A percentile compares a stretch with the other conserved stretches of the same genome.
Evolutionary conservation across 1,140 invertebrate genomes (phyloP).

Genomic region (Pachyrhynchus sulphureomaculatus): DNA sequence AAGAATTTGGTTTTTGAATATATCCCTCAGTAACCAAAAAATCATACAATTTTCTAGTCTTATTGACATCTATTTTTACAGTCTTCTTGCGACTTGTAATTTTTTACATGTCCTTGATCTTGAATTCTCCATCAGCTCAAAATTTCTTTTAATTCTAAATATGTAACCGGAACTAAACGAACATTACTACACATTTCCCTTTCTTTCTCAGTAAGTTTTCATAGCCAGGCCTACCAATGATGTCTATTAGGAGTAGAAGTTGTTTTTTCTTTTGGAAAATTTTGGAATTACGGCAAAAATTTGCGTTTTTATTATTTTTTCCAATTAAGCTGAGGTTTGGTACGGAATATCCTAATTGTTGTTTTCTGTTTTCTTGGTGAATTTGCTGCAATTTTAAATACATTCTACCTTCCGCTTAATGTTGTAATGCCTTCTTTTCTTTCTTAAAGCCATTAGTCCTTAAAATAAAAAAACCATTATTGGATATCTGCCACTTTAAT

Average conservation of each 20-base stretch:
- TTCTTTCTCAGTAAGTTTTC: conserved; percentile 73
- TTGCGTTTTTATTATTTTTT: conserved; percentile 45
- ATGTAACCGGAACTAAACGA: conserved; percentile 74
- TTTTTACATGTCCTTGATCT: conserved; percentile 68
- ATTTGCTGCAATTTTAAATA: conserved; percentile 67
- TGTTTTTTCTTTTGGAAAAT: conserved; percentile 33
- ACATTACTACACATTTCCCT: conserved; percentile 72
- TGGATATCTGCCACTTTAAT: too few relatives aligned
- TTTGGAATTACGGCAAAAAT: conserved; percentile 25
- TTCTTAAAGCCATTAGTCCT: conserved; percentile 66
- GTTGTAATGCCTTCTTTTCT: conserved; percentile 70
- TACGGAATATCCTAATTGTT: conserved; percentile 52
- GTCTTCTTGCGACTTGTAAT: conserved; percentile 74
- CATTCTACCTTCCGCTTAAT: conserved; percentile 63
- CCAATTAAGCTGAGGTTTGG: conserved; percentile 40
- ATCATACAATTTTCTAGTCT: conserved; percentile 87
- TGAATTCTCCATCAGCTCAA: conserved; percentile 71
- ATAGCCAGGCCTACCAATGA: conserved; percentile 76
- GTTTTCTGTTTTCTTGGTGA: conserved; percentile 59
- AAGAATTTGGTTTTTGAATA: conserved; percentile 49
- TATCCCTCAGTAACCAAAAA: conserved; percentile 72
- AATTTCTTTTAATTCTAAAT: conserved; percentile 73
- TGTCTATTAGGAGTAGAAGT: conserved; percentile 69
- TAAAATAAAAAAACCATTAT: too few relatives aligned
- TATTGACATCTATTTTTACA: conserved; percentile 92